These are phyloP conservation scores for Zhengitettix transpicula DNA, from an alignment of 2,888 invertebrate genomes.

Conservation along the genomic window DNA sequence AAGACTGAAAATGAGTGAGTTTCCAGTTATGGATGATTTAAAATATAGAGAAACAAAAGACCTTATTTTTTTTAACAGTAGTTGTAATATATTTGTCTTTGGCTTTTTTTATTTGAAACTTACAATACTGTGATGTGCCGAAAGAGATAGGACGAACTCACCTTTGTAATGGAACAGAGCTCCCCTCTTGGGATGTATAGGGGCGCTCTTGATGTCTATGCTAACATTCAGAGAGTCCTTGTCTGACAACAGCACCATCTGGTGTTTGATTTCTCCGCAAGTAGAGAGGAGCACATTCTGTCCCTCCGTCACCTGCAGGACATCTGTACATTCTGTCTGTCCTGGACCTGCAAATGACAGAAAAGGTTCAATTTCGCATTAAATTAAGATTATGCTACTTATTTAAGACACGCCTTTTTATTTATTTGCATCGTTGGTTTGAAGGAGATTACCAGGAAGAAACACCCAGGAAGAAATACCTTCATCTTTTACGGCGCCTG, in stretches of 20 bases:
- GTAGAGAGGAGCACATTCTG: constrained; percentile 29
- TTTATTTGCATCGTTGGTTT: too few relatives aligned
- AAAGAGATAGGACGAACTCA: constrained; percentile 14
- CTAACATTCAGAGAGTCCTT: constrained; percentile 29
- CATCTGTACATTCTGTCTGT: constrained; percentile 31
- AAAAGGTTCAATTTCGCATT: neutral
- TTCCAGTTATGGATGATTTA: too few relatives aligned
- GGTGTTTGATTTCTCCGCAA: constrained; percentile 37
- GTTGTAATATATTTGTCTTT: too few relatives aligned
- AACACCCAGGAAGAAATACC: too few relatives aligned
- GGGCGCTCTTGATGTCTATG: constrained; percentile 31
- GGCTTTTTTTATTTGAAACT: too few relatives aligned
- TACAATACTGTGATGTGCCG: too few relatives aligned
- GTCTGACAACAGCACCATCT: constrained; percentile 30
- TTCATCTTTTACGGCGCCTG: too few relatives aligned
- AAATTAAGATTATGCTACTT: neutral
- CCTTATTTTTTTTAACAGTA: too few relatives aligned
- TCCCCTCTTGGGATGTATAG: constrained; percentile 41
- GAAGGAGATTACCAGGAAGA: too few relatives aligned
- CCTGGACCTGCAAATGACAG: neutral
- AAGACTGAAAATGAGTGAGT: too few relatives aligned
- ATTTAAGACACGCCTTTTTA: too few relatives aligned
- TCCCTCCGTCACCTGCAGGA: constrained; percentile 34
- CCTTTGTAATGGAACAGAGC: constrained; percentile 46
- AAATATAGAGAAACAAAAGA: too few relatives aligned